Conservation (phyloP, 2,888 invertebrate species). For the Amitus sp. region DNA sequence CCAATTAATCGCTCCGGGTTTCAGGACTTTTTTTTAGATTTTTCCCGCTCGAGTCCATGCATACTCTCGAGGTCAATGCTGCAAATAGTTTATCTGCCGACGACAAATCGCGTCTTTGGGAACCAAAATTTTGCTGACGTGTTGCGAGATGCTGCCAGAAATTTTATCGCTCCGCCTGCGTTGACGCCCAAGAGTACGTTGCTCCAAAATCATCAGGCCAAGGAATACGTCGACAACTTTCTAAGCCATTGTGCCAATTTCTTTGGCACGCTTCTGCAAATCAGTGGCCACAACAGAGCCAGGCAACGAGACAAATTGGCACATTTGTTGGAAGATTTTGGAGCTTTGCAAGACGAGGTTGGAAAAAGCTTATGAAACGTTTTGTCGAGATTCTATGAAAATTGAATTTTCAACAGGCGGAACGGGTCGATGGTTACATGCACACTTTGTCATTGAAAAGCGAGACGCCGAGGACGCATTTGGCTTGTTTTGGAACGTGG, state of each 20-base stretch:
- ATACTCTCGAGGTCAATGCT: slow-evolving; percentile 91
- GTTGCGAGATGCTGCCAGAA: slow-evolving; percentile 84
- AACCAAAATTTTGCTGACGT: slow-evolving; percentile 79
- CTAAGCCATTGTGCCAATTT: slow-evolving; percentile 87
- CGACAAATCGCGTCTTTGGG: slow-evolving; percentile 69
- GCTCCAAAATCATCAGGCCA: slow-evolving; percentile 77
- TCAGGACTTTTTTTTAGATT: slow-evolving; percentile 93
- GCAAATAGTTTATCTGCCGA: slow-evolving; percentile 79
- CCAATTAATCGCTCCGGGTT: slow-evolving; percentile 44
- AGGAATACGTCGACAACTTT: slow-evolving; percentile 90
- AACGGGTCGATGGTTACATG: slow-evolving; percentile 87
- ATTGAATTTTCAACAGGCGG: slow-evolving; percentile 72
- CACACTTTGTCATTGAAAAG: slow-evolving; percentile 76
- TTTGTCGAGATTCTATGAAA: slow-evolving; percentile 2
- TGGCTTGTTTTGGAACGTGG: slow-evolving; percentile 94
- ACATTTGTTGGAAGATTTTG: slow-evolving; percentile 89
- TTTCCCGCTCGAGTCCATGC: slow-evolving; percentile 89
- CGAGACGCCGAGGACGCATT: slow-evolving; percentile 76
- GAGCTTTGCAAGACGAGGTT: slow-evolving; percentile 91
- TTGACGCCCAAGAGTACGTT: slow-evolving; percentile 80
- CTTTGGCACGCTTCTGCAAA: slow-evolving; percentile 85
- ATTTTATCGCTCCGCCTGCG: slow-evolving; percentile 90
- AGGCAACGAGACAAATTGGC: slow-evolving; percentile 94
- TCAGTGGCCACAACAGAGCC: slow-evolving; percentile 95
- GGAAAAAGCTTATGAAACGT: too few relatives aligned